phyloP scores from a whole-genome alignment of 53 echinoderm and acorn worm species.

The Astropecten irregularis region DNA sequence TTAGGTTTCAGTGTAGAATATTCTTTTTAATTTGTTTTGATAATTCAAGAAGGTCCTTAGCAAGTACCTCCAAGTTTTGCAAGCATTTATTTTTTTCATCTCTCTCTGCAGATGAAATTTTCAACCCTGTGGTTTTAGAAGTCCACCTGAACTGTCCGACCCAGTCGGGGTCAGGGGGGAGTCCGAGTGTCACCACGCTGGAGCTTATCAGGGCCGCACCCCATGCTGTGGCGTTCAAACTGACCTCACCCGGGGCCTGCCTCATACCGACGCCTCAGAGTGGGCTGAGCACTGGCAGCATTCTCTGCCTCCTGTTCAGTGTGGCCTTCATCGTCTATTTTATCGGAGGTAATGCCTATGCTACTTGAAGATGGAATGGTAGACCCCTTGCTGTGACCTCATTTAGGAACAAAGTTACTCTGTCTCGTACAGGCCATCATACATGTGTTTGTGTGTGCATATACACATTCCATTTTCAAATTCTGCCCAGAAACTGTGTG shows the following conservation, averaged over 20 bases:
- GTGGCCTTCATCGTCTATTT: conserved; percentile 36
- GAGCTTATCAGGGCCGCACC: background rate
- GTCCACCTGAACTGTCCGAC: background rate
- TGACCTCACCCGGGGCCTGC: conserved; percentile 8
- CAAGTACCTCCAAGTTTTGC: too few species aligned
- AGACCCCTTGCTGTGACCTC: too few species aligned
- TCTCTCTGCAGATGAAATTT: conserved; percentile 12
- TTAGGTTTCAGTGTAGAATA: too few species aligned
- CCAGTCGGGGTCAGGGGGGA: background rate
- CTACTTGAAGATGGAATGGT: too few species aligned
- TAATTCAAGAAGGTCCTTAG: too few species aligned
- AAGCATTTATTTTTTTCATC: too few species aligned
- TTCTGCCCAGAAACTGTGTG: too few species aligned
- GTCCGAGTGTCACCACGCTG: background rate
- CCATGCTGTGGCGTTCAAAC: background rate
- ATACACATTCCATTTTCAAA: too few species aligned
- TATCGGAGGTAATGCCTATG: conserved; percentile 51
- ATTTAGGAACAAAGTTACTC: too few species aligned
- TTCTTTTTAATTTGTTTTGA: too few species aligned
- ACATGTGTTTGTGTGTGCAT: too few species aligned
- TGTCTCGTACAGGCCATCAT: too few species aligned
- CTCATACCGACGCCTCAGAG: background rate
- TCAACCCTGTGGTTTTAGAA: background rate
- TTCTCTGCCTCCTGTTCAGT: conserved; percentile 53
- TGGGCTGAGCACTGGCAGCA: conserved; percentile 41